Evolutionary conservation across 1,140 invertebrate genomes (phyloP).

Genomic region (Cyclargus thomasi): DNA sequence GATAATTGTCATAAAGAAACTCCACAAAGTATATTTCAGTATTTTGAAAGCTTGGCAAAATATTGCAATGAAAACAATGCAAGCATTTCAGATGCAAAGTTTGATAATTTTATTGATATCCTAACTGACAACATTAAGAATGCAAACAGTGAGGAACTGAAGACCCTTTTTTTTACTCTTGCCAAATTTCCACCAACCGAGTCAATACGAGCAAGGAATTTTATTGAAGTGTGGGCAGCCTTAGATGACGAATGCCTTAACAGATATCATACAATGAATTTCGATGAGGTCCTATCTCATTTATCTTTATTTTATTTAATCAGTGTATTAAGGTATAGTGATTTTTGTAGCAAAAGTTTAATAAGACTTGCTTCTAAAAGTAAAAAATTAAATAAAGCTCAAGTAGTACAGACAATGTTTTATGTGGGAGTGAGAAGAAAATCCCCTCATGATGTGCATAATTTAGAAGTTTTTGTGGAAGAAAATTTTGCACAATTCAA

Average conservation of each 20-base stretch:
- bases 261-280: constrained; percentile 52
- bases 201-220: constrained; percentile 67
- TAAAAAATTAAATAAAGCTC: constrained; percentile 60
- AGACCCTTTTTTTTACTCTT: constrained; percentile 57
- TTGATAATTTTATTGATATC: constrained; percentile 64
- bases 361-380: constrained; percentile 70
- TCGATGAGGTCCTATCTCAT: constrained; percentile 66
- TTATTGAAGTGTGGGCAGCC: constrained; percentile 74
- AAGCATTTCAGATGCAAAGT: constrained; percentile 53
- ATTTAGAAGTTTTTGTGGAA: constrained; percentile 74
- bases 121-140: constrained; percentile 65
- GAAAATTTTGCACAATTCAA: constrained; percentile 62
- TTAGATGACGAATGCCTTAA: constrained; percentile 75
- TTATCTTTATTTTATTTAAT: constrained; percentile 73
- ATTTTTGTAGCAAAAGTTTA: constrained; percentile 67
- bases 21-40: constrained; percentile 44
- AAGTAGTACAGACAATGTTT: constrained; percentile 76
- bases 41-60: constrained; percentile 52
- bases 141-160: constrained; percentile 65
- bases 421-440: constrained; percentile 69
- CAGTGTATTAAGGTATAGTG: constrained; percentile 46
- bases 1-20: constrained; percentile 45
- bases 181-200: constrained; percentile 57
- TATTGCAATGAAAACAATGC: constrained; percentile 60
- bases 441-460: constrained; percentile 72